A percentile compares a stretch with the other conserved stretches of the same genome.
phyloP scores from a whole-genome alignment of 1,140 invertebrate genomes.

The Drosophila burlai region DNA sequence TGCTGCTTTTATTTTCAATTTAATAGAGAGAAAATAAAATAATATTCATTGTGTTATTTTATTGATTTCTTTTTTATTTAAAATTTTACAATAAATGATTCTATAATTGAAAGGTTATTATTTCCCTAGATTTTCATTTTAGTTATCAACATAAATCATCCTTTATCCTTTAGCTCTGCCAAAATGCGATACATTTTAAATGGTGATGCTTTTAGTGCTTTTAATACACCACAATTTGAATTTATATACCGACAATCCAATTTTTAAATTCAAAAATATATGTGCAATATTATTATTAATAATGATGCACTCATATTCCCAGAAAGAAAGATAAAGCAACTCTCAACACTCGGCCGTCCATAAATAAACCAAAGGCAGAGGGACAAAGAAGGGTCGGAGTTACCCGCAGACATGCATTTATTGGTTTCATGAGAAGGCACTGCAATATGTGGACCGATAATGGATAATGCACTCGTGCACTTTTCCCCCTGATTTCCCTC shows the following conservation, averaged over 20 bases:
- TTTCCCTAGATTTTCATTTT: no score
- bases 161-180: background rate
- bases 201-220: background rate
- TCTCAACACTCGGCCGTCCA: conserved; percentile 5
- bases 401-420: conserved; percentile 17
- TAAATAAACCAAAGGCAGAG: conserved; percentile 29
- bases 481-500: background rate
- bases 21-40: no score
- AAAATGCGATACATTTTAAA: background rate
- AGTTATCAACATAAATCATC: background rate
- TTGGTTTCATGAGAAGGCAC: conserved; percentile 26
- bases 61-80: background rate
- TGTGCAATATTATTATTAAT: conserved; percentile 27
- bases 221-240: background rate
- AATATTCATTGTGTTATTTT: background rate
- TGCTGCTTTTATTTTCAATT: no score
- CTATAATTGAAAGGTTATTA: background rate
- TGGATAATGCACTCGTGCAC: conserved; percentile 30
- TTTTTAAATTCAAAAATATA: conserved; percentile 3
- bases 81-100: background rate
- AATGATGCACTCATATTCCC: conserved; percentile 31
- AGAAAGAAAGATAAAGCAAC: conserved; percentile 39
- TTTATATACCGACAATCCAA: background rate
- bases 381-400: background rate
- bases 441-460: conserved; percentile 46